phyloP scores from a whole-genome alignment of 2,113 vertebrate genomes.

The Eretmochelys imbricata region DNA sequence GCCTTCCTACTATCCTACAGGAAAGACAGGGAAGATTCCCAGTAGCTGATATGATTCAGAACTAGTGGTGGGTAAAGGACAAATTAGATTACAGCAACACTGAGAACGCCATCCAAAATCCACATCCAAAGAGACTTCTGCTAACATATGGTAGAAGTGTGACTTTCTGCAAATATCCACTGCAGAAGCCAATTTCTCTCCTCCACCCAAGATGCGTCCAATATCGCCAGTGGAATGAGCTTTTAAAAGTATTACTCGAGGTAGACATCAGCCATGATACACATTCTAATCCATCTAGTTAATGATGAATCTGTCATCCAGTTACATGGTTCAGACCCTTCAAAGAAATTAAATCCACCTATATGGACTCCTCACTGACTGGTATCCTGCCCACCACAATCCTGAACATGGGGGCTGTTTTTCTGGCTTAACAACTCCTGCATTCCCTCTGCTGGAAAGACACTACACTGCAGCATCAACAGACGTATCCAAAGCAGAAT shows the following conservation, averaged over 20 bases:
- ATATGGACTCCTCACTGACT: neutral
- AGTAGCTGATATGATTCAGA: slow-evolving; percentile 70
- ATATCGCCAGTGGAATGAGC: slow-evolving; percentile 66
- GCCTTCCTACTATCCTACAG: slow-evolving; percentile 55
- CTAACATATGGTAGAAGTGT: slow-evolving; percentile 78
- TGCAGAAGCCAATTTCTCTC: slow-evolving; percentile 73
- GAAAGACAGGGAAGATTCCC: slow-evolving; percentile 51
- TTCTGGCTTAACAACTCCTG: neutral
- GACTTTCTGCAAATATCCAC: slow-evolving; percentile 79
- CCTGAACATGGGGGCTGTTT: rapidly evolving
- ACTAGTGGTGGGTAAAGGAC: slow-evolving; percentile 68
- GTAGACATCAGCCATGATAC: slow-evolving; percentile 71
- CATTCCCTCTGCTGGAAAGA: neutral
- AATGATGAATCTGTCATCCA: slow-evolving; percentile 73
- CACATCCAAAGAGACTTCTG: slow-evolving; percentile 76
- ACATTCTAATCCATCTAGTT: slow-evolving; percentile 76
- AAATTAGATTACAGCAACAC: slow-evolving; percentile 74
- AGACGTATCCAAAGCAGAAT: slow-evolving; percentile 53
- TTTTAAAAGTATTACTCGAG: slow-evolving; percentile 73
- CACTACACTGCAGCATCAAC: neutral
- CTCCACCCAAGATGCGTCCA: slow-evolving; percentile 73
- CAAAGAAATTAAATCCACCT: slow-evolving; percentile 70
- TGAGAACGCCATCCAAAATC: slow-evolving; percentile 74
- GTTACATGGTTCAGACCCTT: slow-evolving; percentile 45
- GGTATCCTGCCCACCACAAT: neutral